Base-by-base conservation (phyloP, 2,888 invertebrate genomes). In the Nymphalis polychloros region DNA sequence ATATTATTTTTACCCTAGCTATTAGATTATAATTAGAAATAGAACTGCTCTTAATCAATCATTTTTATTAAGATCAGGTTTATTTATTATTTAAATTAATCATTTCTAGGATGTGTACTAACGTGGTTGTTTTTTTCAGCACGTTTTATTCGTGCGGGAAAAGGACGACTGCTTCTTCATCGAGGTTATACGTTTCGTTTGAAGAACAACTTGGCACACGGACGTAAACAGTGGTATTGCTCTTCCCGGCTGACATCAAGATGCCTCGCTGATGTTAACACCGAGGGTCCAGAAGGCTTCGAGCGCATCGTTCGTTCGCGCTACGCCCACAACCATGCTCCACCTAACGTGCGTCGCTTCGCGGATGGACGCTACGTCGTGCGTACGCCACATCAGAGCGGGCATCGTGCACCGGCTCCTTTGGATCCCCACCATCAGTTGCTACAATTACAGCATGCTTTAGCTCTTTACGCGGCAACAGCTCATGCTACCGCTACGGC, bases 191-290 rank as follows among this genome's bases (percentile, higher is more conserved):
- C 92, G 47, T 93, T 92, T 78, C 90, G 92, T 61, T 81, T 92
- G 80, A 92, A 93, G 83, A 93, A 92, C 77, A 91, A 92, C 75
- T 77, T 92, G 82, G 92, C 92, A n/a, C 92, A 92, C 75, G 91
- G 92, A 2, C 87, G 92, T 75, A 93, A 92, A 83, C 92, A 92
- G 77, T 92, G 92, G 92, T 92, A 92, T 78, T 92, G 92, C 78
- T 92, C 92, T 20, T 92, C 92, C 64, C 85, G 92, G 50, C 84
- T 92, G 64, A 92, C 92, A 17, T 92, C 92, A 49, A 90, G 92
- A 75, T 92, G 92, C 78, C 84, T 92, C 59, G 91, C 92, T 71
- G 91, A 92, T 76, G 92, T 92, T 23, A 92, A 92, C 79, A 92
- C 92, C 35, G 92, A 92, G 76, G 92, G 92, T 0, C 91, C 92